A percentile compares a stretch with the other conserved stretches of the same genome.
These are phyloP conservation scores for Holothuria leucospilota DNA, from an alignment of 53 echinoderm and acorn worm genomes.

Conservation along the genomic window DNA sequence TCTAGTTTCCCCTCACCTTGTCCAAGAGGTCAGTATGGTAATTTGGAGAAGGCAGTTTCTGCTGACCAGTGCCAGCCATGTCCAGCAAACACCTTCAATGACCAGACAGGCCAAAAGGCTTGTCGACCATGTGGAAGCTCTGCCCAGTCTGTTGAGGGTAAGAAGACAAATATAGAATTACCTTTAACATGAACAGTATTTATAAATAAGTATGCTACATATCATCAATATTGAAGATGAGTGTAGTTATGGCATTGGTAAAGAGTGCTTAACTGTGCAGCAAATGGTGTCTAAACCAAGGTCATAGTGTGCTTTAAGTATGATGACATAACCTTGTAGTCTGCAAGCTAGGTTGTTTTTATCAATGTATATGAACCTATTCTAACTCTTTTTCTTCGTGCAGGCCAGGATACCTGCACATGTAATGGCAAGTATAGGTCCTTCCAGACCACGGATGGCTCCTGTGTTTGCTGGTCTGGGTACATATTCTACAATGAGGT, in stretches of 20 bases:
- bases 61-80: conserved; percentile 74
- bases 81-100: conserved; percentile 86
- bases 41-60: conserved; percentile 59
- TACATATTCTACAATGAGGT: conserved; percentile 92
- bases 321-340: too few relatives aligned
- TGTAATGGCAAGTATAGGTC: conserved; percentile 86
- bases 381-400: neutral
- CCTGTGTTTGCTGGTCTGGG: conserved; percentile 94
- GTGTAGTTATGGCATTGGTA: too few relatives aligned
- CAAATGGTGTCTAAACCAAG: too few relatives aligned
- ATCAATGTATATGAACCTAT: too few relatives aligned
- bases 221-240: too few relatives aligned
- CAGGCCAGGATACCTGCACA: conserved; percentile 78
- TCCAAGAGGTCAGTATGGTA: conserved; percentile 80
- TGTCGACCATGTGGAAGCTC: conserved; percentile 97
- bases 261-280: too few relatives aligned
- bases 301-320: too few relatives aligned
- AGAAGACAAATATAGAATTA: too few relatives aligned
- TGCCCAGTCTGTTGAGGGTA: conserved; percentile 65
- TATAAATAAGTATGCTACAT: too few relatives aligned
- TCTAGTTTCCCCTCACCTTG: conserved; percentile 74
- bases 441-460: conserved; percentile 94
- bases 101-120: conserved; percentile 87
- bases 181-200: too few relatives aligned
- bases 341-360: too few relatives aligned